Evolutionary conservation across 2,888 invertebrate genomes (phyloP), one percentile per base, ranked within the genome.

Genomic region (Anoncus sp.): DNA sequence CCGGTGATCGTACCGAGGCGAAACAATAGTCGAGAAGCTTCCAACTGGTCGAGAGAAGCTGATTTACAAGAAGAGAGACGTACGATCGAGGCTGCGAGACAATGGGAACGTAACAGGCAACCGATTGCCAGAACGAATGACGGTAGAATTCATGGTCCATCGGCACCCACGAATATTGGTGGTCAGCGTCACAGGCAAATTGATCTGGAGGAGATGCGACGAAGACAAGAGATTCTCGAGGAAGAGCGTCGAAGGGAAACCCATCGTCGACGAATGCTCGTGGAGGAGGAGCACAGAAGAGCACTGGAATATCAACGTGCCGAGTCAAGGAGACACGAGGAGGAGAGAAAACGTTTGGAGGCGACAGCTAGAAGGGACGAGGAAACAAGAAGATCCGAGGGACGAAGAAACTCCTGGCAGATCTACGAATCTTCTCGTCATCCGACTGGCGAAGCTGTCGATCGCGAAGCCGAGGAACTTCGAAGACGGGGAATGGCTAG

Each of bases 81-180:
- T 16, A 72, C 66, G 45, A 67, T 77, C 18, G 78, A 84, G 14
- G 79, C 82, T 1, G 80, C 79, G 6, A 81, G 85, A 45, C 75
- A 49, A 22, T 71, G 77, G 55, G 65, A 84, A 62, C 77, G 74
- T 20, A 66, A 75, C 7, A 79, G 81, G 18, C 75, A 75, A 53
- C 63, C 73, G 2, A 62, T 35, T 14, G 20, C 57, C 7, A 81
- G 49, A 27, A 24, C 5, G 45, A 38, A 63, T n/a, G 79, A 74
- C 49, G 83, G 81, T 62, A 81, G 75, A 71, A 70, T 55, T 40
- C 85, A 83, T 35, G 86, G 85, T n/a, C 87, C 87, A 10, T 86
- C 84, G 4, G 85, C 84, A 3, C 81, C 84, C 10, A 79, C 81
- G 72, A 77, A 75, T 72, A 67, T 80, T 71, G 79, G 81, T 71